Evolutionary conservation across 2,797 vertebrate species (phyloP).

Genomic region (Sorex maritimensis): DNA sequence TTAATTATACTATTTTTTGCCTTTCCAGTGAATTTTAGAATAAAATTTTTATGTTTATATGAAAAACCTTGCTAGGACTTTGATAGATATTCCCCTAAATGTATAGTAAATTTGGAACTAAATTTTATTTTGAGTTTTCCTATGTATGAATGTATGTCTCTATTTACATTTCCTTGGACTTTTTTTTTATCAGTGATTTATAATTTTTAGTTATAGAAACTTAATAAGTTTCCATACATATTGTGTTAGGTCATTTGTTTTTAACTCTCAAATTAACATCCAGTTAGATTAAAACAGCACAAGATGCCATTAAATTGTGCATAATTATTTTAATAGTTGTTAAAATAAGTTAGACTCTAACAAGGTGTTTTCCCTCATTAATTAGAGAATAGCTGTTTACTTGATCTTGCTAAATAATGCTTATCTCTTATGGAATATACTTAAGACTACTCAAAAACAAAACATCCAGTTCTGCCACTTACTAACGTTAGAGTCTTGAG

Average conservation of each 20-base stretch:
- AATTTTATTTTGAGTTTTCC: slow-evolving; percentile 51
- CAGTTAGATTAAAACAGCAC: slow-evolving; percentile 17
- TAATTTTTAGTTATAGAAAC: neutral
- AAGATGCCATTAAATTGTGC: neutral
- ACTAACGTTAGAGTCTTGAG: slow-evolving; percentile 44
- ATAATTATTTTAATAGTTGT: slow-evolving; percentile 71
- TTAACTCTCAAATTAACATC: slow-evolving; percentile 54
- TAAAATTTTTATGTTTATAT: neutral
- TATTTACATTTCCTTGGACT: slow-evolving; percentile 41
- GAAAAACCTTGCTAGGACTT: slow-evolving; percentile 14
- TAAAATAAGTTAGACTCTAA: slow-evolving; percentile 58
- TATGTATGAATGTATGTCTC: neutral
- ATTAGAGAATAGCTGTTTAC: slow-evolving; percentile 57
- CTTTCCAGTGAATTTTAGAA: slow-evolving; percentile 56
- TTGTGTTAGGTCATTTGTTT: slow-evolving; percentile 15
- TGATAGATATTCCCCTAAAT: slow-evolving; percentile 35
- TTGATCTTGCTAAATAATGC: slow-evolving; percentile 45
- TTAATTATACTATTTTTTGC: slow-evolving; percentile 33
- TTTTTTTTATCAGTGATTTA: slow-evolving; percentile 39
- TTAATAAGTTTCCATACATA: neutral
- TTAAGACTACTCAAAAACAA: slow-evolving; percentile 18
- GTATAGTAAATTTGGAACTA: neutral
- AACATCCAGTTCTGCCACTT: slow-evolving; percentile 55
- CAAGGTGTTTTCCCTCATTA: slow-evolving; percentile 58
- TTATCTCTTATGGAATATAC: neutral